Percentiles rank a stretch among this genome's conserved stretches.
Conservation (phyloP, 2,797 vertebrate species). For the Parotocinclus haroldoi region DNA sequence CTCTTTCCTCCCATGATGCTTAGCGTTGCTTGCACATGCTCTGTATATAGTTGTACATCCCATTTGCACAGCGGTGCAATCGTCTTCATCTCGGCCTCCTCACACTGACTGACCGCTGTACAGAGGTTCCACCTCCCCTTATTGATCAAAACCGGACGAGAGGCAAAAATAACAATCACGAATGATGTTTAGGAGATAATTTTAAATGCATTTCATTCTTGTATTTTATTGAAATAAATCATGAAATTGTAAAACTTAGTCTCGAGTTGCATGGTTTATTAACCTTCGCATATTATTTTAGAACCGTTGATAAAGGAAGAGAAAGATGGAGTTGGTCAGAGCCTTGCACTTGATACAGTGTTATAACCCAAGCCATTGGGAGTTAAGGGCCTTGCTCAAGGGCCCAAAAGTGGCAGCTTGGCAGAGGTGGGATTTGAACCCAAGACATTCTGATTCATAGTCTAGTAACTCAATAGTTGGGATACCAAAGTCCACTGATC, state of each 20-base stretch:
- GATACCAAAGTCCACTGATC: no score
- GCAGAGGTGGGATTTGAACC: no score
- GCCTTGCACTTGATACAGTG: no score
- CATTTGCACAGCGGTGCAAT: conserved; percentile 74
- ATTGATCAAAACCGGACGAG: conserved; percentile 64
- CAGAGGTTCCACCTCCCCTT: conserved; percentile 85
- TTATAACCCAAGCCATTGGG: no score
- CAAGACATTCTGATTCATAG: no score
- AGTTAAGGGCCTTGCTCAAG: no score
- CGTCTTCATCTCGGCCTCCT: conserved; percentile 57
- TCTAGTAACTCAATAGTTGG: no score
- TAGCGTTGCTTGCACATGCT: conserved; percentile 76
- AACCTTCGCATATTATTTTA: no score
- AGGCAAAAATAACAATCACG: conserved; percentile 54
- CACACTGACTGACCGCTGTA: conserved; percentile 81
- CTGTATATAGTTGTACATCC: conserved; percentile 98
- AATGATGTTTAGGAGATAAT: conserved; percentile 60
- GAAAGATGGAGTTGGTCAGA: no score
- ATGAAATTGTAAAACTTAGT: conserved; percentile 64
- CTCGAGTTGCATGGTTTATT: background rate
- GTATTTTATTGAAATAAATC: conserved; percentile 84
- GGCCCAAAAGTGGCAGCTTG: no score
- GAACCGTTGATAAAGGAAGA: no score
- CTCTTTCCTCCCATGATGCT: conserved; percentile 47
- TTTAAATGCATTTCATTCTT: conserved; percentile 71